phyloP scores from a whole-genome alignment of 2,113 vertebrate species.

The Perccottus glenii region DNA sequence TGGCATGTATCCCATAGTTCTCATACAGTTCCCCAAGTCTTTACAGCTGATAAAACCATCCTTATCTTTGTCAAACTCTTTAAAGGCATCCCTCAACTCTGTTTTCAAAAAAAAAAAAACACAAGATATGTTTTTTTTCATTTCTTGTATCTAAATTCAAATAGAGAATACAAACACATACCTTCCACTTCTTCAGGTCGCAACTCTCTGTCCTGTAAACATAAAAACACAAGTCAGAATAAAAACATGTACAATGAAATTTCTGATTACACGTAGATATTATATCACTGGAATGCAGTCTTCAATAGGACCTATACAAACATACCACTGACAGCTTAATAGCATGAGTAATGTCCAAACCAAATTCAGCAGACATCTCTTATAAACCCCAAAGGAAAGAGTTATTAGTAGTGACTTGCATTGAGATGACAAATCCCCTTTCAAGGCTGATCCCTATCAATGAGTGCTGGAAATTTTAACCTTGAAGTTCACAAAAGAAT shows the following conservation, averaged over 20 bases:
- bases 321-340: conserved; percentile 13
- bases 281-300: conserved; percentile 13
- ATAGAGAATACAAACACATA: conserved; percentile 64
- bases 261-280: background rate
- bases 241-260: background rate
- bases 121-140: background rate
- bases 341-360: conserved; percentile 22
- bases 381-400: conserved; percentile 3
- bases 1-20: conserved; percentile 99
- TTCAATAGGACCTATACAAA: conserved; percentile 13
- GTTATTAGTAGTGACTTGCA: conserved; percentile 8
- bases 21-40: conserved; percentile 98
- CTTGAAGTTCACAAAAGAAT: conserved; percentile 52
- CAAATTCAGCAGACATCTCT: conserved; percentile 15
- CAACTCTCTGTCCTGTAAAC: conserved; percentile 91
- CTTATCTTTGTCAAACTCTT: conserved; percentile 97
- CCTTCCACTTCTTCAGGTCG: conserved; percentile 97
- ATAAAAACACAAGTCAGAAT: conserved; percentile 39
- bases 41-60: conserved; percentile 98
- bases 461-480: conserved; percentile 31
- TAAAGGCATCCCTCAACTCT: conserved; percentile 96
- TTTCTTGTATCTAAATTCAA: background rate
- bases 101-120: conserved; percentile 30
- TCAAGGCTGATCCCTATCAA: conserved; percentile 34
- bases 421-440: conserved; percentile 11